These are phyloP conservation scores for Natrix natrix DNA, from an alignment of 2,797 vertebrate genomes.

Conservation along the genomic window DNA sequence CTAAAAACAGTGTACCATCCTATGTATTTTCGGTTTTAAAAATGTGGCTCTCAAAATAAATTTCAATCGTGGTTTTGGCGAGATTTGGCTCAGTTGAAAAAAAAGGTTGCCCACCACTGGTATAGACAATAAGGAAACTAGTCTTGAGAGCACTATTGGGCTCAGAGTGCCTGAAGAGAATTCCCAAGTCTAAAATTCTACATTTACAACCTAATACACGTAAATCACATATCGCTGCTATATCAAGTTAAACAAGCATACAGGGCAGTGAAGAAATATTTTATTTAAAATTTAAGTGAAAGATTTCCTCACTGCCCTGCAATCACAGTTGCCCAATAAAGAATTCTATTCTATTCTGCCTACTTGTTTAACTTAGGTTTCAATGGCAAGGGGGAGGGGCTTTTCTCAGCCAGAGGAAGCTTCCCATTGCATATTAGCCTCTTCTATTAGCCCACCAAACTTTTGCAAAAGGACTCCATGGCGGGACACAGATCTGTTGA, in stretches of 20 bases:
- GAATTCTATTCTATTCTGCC: no score
- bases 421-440: neutral
- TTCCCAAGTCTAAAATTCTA: neutral
- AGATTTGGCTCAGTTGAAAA: no score
- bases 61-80: no score
- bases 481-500: neutral
- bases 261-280: neutral
- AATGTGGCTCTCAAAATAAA: no score
- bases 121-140: neutral
- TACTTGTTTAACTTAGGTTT: no score
- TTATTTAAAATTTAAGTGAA: neutral
- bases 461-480: neutral
- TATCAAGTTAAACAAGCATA: neutral
- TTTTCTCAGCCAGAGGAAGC: neutral
- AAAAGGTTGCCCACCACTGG: no score
- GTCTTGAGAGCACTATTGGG: neutral
- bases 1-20: no score
- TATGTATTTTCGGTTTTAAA: no score
- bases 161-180: neutral
- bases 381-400: no score
- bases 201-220: neutral
- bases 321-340: no score
- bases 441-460: neutral
- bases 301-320: no score
- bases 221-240: neutral